Evolutionary conservation across 37 sponge, comb jelly and placozoan genomes (phyloP).

Genomic region (Agelas oroides): DNA sequence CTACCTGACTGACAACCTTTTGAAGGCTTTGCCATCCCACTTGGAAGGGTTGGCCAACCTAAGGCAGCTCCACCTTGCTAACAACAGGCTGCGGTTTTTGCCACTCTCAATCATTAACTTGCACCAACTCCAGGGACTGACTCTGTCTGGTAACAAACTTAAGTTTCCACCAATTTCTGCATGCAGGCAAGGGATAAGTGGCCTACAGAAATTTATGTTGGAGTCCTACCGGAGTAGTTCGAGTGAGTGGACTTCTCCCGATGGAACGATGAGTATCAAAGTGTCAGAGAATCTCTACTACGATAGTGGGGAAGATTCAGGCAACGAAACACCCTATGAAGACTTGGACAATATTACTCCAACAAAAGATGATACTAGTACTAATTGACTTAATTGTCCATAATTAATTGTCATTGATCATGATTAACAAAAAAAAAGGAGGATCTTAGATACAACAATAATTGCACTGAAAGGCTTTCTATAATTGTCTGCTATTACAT

Average conservation of each 20-base stretch:
- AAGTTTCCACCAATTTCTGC: slow-evolving; percentile 60
- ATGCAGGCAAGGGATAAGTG: slow-evolving; percentile 33
- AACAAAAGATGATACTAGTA: too few relatives aligned
- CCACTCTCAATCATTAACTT: slow-evolving; percentile 23
- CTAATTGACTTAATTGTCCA: too few relatives aligned
- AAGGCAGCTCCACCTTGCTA: slow-evolving; percentile 51
- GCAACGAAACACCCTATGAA: slow-evolving; percentile 19
- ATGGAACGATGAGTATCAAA: too few relatives aligned
- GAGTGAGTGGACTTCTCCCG: slow-evolving; percentile 7
- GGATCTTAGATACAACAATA: too few relatives aligned
- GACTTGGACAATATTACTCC: neutral
- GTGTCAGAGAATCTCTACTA: slow-evolving; percentile 18
- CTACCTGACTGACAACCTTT: slow-evolving; percentile 40
- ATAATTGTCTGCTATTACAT: too few relatives aligned
- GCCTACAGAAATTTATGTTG: slow-evolving; percentile 21
- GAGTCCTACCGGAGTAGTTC: neutral
- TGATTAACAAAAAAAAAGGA: too few relatives aligned
- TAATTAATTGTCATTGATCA: too few relatives aligned
- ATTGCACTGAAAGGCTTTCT: too few relatives aligned
- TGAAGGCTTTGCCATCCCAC: slow-evolving; percentile 20
- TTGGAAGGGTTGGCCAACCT: slow-evolving; percentile 35
- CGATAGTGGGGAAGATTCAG: neutral
- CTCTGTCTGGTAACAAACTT: slow-evolving; percentile 55
- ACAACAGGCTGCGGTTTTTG: slow-evolving; percentile 43
- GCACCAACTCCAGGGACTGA: slow-evolving; percentile 39